A percentile compares a stretch with the other conserved stretches of the same genome.
Evolutionary conservation across 2,888 invertebrate species (phyloP).

Genomic region (Hirtodrosophila duncani): DNA sequence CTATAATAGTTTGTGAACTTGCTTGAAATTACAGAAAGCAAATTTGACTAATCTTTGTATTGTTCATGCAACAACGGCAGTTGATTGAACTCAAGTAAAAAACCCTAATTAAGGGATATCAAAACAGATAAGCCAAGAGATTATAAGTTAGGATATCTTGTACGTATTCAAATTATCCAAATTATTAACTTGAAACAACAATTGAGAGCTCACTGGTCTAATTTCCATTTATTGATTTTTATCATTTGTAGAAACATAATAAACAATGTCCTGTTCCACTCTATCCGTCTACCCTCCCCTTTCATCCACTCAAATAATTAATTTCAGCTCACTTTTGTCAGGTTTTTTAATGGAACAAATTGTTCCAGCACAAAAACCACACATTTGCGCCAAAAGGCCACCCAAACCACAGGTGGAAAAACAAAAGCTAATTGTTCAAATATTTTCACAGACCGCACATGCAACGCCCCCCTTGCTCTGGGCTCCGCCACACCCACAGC

Average conservation of each 20-base stretch:
- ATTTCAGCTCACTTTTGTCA: conserved; percentile 17
- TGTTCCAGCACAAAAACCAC: conserved; percentile 32
- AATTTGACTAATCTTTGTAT: no score
- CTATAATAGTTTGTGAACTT: no score
- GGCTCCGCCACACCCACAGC: not conserved
- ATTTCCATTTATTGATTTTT: conserved; percentile 6
- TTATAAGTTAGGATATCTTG: no score
- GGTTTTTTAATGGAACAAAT: conserved; percentile 29
- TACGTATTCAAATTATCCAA: no score
- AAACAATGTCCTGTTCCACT: conserved; percentile 15
- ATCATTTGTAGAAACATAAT: conserved; percentile 23
- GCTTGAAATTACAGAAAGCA: no score
- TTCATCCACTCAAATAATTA: conserved; percentile 26
- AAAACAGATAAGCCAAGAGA: no score
- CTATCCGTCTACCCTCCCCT: conserved; percentile 1
- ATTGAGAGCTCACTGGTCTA: not conserved
- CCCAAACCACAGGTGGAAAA: conserved; percentile 47
- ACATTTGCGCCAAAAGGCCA: conserved; percentile 22
- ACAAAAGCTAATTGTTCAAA: no score
- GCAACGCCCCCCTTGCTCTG: conserved; percentile 9
- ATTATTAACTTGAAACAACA: not conserved
- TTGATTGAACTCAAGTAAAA: no score
- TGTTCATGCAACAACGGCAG: no score
- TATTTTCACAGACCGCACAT: conserved; percentile 44
- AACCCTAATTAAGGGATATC: no score